Percentiles rank a stretch among this genome's conserved stretches.
Conservation (phyloP, 2,797 vertebrate species). For the Emys orbicularis region DNA sequence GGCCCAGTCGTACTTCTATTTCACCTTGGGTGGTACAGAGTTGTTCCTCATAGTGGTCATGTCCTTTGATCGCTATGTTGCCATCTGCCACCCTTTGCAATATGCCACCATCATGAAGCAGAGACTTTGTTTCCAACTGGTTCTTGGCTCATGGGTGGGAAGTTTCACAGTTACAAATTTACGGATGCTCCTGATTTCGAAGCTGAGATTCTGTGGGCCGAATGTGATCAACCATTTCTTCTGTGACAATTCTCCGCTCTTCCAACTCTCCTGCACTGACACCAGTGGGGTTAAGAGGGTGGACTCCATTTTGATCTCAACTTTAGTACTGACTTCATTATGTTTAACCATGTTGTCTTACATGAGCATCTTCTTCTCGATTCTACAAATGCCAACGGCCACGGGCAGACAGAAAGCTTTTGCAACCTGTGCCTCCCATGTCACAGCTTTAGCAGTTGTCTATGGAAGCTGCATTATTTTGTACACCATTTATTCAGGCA, state of each 20-base stretch:
- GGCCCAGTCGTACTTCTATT: not conserved
- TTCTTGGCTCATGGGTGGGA: not conserved
- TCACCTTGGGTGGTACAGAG: not conserved
- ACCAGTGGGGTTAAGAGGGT: not conserved
- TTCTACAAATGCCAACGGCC: not conserved
- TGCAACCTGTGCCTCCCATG: not conserved
- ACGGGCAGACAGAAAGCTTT: not conserved
- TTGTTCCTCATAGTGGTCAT: not conserved
- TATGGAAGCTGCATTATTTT: slow-evolving; percentile 2
- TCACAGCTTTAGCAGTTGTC: not conserved
- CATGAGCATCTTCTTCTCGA: not conserved
- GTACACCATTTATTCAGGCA: too few relatives aligned
- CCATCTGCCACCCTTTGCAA: slow-evolving; percentile 14
- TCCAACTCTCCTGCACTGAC: not conserved
- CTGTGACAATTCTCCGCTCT: not conserved
- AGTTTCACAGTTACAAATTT: not conserved
- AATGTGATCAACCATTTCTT: slow-evolving; percentile 9
- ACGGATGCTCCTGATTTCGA: not conserved
- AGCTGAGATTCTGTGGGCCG: not conserved
- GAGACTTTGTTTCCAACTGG: not conserved
- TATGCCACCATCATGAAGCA: not conserved
- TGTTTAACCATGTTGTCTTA: not conserved
- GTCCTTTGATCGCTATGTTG: not conserved
- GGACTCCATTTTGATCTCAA: not conserved
- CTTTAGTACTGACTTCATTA: not conserved